Conservation (phyloP, 2,888 invertebrate species). For the Synanthedon andrenaeformis region DNA sequence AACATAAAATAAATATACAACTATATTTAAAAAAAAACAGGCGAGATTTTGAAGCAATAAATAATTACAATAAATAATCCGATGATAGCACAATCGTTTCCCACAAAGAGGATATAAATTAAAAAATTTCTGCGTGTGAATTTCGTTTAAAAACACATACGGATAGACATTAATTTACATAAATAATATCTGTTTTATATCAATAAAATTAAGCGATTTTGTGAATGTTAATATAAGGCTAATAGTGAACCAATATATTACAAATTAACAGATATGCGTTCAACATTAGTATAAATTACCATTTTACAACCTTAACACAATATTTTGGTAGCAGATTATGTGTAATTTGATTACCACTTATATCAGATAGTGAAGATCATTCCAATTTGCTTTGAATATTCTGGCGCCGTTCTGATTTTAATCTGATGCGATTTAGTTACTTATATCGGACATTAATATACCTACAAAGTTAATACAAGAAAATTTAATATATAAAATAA, state of each 20-base stretch:
- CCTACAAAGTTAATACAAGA: too few species aligned
- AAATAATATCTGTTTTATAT: background rate
- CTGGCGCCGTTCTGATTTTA: background rate
- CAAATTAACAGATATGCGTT: slow-evolving; percentile 12
- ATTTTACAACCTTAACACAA: slow-evolving; percentile 37
- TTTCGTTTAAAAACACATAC: background rate
- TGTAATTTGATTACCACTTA: background rate
- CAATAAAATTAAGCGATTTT: background rate
- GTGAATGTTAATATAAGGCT: slow-evolving; percentile 1
- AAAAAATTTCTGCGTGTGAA: background rate
- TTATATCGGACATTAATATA: too few species aligned
- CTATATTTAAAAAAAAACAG: background rate
- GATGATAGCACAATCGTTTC: background rate
- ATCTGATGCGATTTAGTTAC: background rate
- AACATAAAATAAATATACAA: too few species aligned
- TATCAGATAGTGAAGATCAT: background rate
- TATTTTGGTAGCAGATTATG: background rate
- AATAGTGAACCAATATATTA: slow-evolving; percentile 4
- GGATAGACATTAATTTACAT: background rate
- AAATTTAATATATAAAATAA: too few species aligned
- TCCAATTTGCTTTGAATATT: background rate
- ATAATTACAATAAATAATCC: background rate
- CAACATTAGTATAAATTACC: slow-evolving; percentile 40
- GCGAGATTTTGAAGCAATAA: background rate
- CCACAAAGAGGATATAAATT: background rate